These are phyloP conservation scores for Carcinoscorpius rotundicauda DNA, from an alignment of 1,140 invertebrate genomes.

Conservation along the genomic window DNA sequence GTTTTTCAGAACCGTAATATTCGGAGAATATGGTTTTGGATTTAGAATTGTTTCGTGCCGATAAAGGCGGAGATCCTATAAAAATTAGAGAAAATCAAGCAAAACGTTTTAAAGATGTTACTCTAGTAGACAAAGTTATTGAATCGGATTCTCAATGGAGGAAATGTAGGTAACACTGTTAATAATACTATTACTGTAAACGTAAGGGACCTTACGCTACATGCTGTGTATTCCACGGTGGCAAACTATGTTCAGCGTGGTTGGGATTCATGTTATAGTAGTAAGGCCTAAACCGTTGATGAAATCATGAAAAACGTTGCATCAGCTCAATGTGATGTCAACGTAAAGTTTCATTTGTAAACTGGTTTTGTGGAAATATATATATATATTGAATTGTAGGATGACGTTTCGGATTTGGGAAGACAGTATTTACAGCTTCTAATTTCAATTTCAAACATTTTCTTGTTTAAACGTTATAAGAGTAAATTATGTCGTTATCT, in stretches of 20 bases:
- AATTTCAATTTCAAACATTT: no score
- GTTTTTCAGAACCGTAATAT: no score
- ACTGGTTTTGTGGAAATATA: no score
- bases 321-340: no score
- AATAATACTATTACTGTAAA: conserved; percentile 1
- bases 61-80: conserved; percentile 87
- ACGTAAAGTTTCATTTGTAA: no score
- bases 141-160: conserved; percentile 81
- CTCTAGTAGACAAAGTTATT: conserved; percentile 80
- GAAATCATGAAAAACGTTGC: conserved; percentile 13
- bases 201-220: not conserved
- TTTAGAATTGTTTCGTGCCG: conserved; percentile 86
- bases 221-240: not conserved
- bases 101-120: conserved; percentile 86
- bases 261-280: conserved; percentile 9
- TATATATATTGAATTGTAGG: no score
- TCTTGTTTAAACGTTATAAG: no score
- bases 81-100: conserved; percentile 83
- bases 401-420: no score
- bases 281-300: conserved; percentile 12
- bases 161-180: conserved; percentile 41
- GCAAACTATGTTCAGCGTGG: not conserved
- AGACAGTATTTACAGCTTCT: no score
- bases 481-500: no score
- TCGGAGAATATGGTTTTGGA: conserved; percentile 79